Evolutionary conservation across 2,888 invertebrate genomes (phyloP), one percentile per base, ranked within the genome.

Genomic region (Brenthis hecate): DNA sequence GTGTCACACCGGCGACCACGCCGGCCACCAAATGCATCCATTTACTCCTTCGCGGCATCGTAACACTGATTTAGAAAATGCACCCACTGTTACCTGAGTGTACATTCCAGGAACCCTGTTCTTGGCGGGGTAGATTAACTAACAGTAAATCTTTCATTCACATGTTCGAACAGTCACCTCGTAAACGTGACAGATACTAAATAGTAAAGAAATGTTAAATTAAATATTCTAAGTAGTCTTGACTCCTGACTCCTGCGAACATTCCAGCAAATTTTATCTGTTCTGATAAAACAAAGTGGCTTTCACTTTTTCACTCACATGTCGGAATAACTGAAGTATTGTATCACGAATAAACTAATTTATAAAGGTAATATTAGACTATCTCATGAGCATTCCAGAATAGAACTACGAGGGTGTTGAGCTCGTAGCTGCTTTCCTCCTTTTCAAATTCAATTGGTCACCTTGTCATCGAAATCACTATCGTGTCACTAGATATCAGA

Each of bases 11-110:
- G 81, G 93, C 92, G 77, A 93, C 85, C 75, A 92, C 85, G 81
- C 94, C 94, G 78, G 93, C 92, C 81, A 93, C 86, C 81, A 92
- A 82, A 78, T 93, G 92, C 88, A 89, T 87, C 89, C 91, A 92
- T 82, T 89, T 89, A 83, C 88, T 91, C 82, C 89, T 87, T 75
- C 93, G 91, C 74, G 91, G 90, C 93, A 92, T 92, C 83, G 81
- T 85, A 81, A 78, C 73, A 85, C 85, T 89, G 83, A 69, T 79
- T 87, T 85, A 86, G 83, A 80, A 82, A 77, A 80, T 79, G 82
- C 87, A 80, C 80, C 86, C 85, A 80, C 86, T 79, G 80, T 86
- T 85, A 87, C 82, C 86, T 88, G 81, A 82, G 89, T 91, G 91
- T 82, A 87, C 91, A 88, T 92, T 91, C 91, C 92, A 88, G 83